Evolutionary conservation across 2,797 vertebrate genomes (phyloP), one percentile per base, ranked within the genome.

Genomic region (Sylvia borin): DNA sequence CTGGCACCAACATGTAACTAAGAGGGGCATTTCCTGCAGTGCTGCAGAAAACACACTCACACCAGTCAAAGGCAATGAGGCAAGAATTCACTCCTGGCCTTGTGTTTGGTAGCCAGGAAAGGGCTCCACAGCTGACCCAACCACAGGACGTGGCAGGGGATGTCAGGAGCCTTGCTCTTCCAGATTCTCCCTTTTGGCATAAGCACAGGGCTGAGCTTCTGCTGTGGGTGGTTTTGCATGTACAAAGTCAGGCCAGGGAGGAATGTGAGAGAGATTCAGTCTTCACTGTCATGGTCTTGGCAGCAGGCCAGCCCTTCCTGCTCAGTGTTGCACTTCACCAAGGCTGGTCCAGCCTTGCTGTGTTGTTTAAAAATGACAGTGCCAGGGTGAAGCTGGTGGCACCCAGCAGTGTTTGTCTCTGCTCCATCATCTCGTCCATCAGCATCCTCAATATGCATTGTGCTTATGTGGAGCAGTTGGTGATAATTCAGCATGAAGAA

Each of bases 1-100:
- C 21, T 11, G 16, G 4, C 13, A 18, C 7, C 6, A 48, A 9
- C 11, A 10, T 0, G 0, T 38, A 67, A 65, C 13, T 6, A 40
- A 34, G 38, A 75, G 7, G 16, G 18, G 5, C 3, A 74, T 50
- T 51, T 61, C 53, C 62, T 40, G 36, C 42, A 62, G 38, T 8
- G 16, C 32, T 38, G 5, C 15, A 48, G 78, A 18, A 76, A n/a
- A 25, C 22, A 29, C 24, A 50, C 15, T 11, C 78, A 29, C 10
- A 14, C 4, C 24, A 68, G 32, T 1, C 43, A 73, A 83, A 93
- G 77, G 68, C 14, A 47, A 11, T 1, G 4, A 81, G 34, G 36
- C 25, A 47, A 64, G 19, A 54, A 75, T 78, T 81, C 19, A 25
- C 32, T 43, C 36, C n/a, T 40, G 36, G 31, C 40, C 19, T 21